Evolutionary conservation across 2,113 vertebrate species (phyloP), one percentile per base, ranked within the genome.

Genomic region (Porphyrio hochstetteri): DNA sequence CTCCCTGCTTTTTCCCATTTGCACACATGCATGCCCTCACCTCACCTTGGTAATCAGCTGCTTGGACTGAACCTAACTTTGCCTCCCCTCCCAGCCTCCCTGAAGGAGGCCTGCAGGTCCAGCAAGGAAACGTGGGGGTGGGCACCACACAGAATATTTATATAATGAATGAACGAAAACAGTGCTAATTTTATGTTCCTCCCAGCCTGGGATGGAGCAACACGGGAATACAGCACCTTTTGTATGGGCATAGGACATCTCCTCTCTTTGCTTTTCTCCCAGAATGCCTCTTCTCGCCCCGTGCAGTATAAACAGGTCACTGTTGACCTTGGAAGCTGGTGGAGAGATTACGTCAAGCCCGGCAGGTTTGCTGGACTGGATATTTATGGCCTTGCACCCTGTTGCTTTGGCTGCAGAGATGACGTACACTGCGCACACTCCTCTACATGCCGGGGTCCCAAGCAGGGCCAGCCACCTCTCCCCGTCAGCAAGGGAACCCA

Each of bases 291-390:
- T 55, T 79, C 91, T 90, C 46, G 0, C 85, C 83, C 61, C 20
- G 69, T 24, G 21, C 83, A 88, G 88, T 17, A 83, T 44, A 95
- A 97, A 97, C 85, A 97, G 89, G 53, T 68, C 5, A 2, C 81
- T 90, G 82, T 97, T 97, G 95, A 91, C 92, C 83, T 97, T 96
- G 97, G 88, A 97, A 93, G 81, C 85, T 55, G 71, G 42, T 0
- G 10, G 27, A 81, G 88, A 65, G 88, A 69, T 95, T 85, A 89
- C 93, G 42, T 95, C 96, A 96, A 91, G 70, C 68, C 75, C 56
- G 2, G 64, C 76, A 91, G 61, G 29, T 90, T 94, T 53, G 75
- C 59, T 19, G 40, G 60, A 59, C 60, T 50, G 68, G 67, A 20
- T 63, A 72, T 93, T 95, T 90, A 89, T 0, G 9, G 42, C 35